These are phyloP conservation scores for Willisornis vidua DNA, from an alignment of 2,113 vertebrate genomes.

Conservation along the genomic window DNA sequence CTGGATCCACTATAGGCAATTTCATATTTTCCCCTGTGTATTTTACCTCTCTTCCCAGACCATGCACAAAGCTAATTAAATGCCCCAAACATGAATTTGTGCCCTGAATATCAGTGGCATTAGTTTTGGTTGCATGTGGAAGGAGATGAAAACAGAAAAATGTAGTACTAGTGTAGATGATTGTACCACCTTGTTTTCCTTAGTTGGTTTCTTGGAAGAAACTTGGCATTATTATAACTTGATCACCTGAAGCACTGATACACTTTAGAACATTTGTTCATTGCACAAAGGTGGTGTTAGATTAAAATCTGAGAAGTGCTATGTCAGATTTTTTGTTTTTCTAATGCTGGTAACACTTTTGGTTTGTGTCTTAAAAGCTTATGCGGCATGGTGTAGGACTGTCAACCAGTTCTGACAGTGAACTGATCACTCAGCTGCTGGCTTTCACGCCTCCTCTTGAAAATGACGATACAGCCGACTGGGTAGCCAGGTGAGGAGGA, in stretches of 20 bases:
- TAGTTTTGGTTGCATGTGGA: not conserved
- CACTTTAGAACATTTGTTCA: not conserved
- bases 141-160: not conserved
- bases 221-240: not conserved
- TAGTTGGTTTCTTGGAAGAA: not conserved
- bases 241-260: not conserved
- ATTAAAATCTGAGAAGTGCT: not conserved
- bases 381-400: slow-evolving; percentile 95
- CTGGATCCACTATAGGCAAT: not conserved
- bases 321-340: not conserved
- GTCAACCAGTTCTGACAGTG: slow-evolving; percentile 96
- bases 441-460: slow-evolving; percentile 94
- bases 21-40: not conserved
- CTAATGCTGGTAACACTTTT: not conserved
- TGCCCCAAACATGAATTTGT: not conserved
- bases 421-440: slow-evolving; percentile 96
- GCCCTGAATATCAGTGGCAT: not conserved
- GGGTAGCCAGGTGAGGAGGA: slow-evolving; percentile 90
- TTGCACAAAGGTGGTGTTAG: not conserved
- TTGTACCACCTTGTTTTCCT: not conserved
- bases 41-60: not conserved
- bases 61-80: not conserved
- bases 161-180: not conserved
- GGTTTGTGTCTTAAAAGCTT: slow-evolving; percentile 76
- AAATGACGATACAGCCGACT: slow-evolving; percentile 88